A percentile compares a stretch with the other conserved stretches of the same genome.
Evolutionary conservation across 2,797 vertebrate species (phyloP).

Genomic region (Mastacembelus armatus): DNA sequence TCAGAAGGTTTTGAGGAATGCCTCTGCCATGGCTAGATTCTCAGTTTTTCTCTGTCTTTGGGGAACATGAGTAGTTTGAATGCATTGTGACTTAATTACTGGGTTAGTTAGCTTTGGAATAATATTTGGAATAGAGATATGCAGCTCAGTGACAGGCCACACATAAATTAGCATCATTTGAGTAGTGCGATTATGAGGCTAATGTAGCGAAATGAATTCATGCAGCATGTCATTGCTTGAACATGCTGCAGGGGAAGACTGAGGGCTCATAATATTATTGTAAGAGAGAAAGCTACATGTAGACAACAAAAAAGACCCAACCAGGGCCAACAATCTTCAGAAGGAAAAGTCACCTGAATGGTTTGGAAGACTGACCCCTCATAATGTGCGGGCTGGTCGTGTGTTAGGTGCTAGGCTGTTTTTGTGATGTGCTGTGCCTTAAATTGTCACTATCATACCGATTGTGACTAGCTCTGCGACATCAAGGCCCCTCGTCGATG

Average conservation of each 20-base stretch:
- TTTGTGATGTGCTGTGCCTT: slow-evolving; percentile 30
- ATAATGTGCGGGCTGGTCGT: slow-evolving; percentile 11
- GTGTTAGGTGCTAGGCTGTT: slow-evolving; percentile 2
- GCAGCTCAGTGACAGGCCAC: slow-evolving; percentile 62
- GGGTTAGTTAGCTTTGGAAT: slow-evolving; percentile 73
- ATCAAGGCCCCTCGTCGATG: slow-evolving; percentile 80
- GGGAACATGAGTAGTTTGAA: slow-evolving; percentile 64
- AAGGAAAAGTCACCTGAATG: slow-evolving; percentile 29
- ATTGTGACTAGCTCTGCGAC: not conserved
- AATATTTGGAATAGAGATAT: slow-evolving; percentile 73
- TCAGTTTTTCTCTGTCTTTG: slow-evolving; percentile 50
- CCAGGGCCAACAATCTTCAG: slow-evolving; percentile 1
- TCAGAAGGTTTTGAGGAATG: slow-evolving; percentile 71
- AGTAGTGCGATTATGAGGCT: slow-evolving; percentile 58
- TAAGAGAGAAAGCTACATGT: slow-evolving; percentile 34
- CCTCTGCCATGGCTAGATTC: slow-evolving; percentile 59
- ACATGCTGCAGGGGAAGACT: slow-evolving; percentile 17
- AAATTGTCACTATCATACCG: slow-evolving; percentile 27
- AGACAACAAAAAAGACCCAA: slow-evolving; percentile 1
- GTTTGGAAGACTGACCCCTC: slow-evolving; percentile 50
- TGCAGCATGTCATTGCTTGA: slow-evolving; percentile 37
- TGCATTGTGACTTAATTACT: slow-evolving; percentile 72
- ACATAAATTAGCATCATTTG: slow-evolving; percentile 62
- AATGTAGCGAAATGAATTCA: slow-evolving; percentile 61
- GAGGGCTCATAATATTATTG: slow-evolving; percentile 4